Evolutionary conservation across 2,113 vertebrate species (phyloP), one percentile per base, ranked within the genome.

Genomic region (Cephalopholis sonnerati): DNA sequence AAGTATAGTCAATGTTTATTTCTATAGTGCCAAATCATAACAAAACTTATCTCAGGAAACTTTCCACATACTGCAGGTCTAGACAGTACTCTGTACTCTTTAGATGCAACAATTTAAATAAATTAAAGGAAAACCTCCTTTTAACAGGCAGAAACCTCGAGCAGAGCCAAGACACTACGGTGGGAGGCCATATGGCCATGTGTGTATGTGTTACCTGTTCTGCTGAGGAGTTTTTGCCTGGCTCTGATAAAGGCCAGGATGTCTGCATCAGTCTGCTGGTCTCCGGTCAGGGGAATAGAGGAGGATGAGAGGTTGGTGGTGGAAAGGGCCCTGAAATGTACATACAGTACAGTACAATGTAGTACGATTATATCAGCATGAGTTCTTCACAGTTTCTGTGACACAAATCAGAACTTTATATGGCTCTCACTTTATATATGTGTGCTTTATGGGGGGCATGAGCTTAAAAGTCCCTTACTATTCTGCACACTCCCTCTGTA

Each of bases 201-300:
- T 64, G 58, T 51, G 67, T 65, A 27, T 27, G 17, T 41, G 5
- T 71, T 92, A 98, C 98, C 96, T 93, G 95, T 95, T 87, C 94
- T 97, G 82, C 93, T 96, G 48, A 98, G 93, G 59, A 99, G 91
- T 68, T 65, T 96, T 84, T 97, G 95, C 76, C 97, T 96, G 79
- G 98, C 98, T 88, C 93, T 96, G 87, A 98, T 87, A 92, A 99
- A 99, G 50, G 97, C 98, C 92, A 97, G 83, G 84, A 99, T 98
- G 89, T 98, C 96, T 3, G 96, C 95, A 87, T 99, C 98, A 0
- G 95, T 94, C 92, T 96, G 93, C 54, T 92, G 94, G 90, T 99
- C 96, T 93, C 98, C 98, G 22, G 97, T 99, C 87, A 98, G 93
- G 2, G 95, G 95, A 79, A 98, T 77, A 55, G 96, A 94, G 6